Conservation (phyloP, 2,888 invertebrate species). For the Lepeophtheirus nordmannii region DNA sequence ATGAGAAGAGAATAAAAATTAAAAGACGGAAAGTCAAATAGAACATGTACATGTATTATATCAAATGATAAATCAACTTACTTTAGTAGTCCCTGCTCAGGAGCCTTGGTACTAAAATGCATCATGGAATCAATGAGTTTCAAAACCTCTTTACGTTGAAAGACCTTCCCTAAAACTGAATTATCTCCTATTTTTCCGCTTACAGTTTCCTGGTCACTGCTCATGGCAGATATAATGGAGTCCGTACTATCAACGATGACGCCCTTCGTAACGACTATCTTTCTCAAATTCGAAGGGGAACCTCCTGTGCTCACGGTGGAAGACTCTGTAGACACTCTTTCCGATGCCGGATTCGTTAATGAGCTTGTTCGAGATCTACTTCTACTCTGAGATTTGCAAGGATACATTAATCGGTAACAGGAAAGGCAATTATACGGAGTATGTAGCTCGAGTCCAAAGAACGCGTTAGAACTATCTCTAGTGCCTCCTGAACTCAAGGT, state of each 20-base stretch:
- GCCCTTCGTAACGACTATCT: background rate
- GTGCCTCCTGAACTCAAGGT: background rate
- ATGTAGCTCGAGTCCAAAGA: conserved; percentile 11
- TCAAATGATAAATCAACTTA: conserved; percentile 31
- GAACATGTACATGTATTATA: background rate
- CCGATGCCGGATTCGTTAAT: background rate
- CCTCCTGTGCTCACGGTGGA: background rate
- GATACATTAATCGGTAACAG: conserved; percentile 3
- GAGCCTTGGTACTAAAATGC: conserved; percentile 61
- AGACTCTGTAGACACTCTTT: background rate
- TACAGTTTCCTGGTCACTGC: background rate
- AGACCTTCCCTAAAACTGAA: conserved; percentile 31
- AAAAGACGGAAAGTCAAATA: background rate
- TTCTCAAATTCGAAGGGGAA: conserved; percentile 8
- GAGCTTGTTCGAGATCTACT: background rate
- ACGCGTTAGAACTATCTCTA: background rate
- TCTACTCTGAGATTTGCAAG: background rate
- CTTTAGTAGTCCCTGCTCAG: conserved; percentile 60
- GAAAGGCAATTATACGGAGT: conserved; percentile 14
- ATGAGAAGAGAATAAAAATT: conserved; percentile 25
- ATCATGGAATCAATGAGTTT: conserved; percentile 56
- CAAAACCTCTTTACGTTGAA: conserved; percentile 44
- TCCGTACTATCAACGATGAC: background rate
- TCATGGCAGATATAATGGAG: background rate
- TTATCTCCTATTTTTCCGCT: conserved; percentile 25